Evolutionary conservation across 2,113 vertebrate genomes (phyloP).

Genomic region (Silurus glanis): DNA sequence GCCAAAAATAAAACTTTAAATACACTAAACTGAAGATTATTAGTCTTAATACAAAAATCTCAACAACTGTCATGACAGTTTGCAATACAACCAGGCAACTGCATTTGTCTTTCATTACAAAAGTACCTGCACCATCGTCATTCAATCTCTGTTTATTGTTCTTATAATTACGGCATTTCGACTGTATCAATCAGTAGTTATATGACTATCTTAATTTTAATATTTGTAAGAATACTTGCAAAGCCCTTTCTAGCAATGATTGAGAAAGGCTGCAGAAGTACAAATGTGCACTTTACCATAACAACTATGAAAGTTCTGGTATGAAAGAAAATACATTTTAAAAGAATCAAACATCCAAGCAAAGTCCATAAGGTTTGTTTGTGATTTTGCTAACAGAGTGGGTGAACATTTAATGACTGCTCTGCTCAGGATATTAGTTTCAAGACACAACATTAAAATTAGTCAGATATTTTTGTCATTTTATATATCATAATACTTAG

Average conservation of each 20-base stretch:
- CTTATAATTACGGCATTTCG: no score
- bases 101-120: no score
- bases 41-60: background rate
- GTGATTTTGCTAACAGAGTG: background rate
- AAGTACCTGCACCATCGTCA: no score
- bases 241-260: background rate
- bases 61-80: background rate
- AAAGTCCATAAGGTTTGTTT: background rate
- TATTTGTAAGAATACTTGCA: background rate
- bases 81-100: no score
- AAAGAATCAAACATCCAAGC: background rate
- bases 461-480: background rate
- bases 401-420: background rate
- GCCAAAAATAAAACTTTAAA: no score
- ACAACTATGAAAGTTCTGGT: background rate
- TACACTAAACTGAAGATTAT: background rate
- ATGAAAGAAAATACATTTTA: background rate
- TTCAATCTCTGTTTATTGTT: no score
- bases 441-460: background rate
- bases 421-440: background rate
- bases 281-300: background rate
- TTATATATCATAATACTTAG: background rate
- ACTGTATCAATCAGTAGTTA: no score
- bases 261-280: background rate
- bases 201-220: no score